phyloP scores from a whole-genome alignment of 1,140 invertebrate species.

The Drosophila pseudoananassae region DNA sequence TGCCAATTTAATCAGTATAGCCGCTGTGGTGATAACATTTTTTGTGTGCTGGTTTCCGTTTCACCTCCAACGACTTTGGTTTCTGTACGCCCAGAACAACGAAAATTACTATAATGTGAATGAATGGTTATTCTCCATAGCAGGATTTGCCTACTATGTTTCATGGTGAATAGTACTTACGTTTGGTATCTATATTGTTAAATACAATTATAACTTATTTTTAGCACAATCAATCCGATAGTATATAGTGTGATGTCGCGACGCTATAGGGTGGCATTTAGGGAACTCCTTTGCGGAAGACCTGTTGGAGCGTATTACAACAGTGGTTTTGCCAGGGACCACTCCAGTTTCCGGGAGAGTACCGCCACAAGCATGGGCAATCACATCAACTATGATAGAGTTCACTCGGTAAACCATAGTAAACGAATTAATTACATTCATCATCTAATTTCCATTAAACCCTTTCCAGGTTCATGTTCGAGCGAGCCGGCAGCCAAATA shows the following conservation, averaged over 20 bases:
- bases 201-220: not conserved
- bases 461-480: conserved; percentile 42
- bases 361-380: conserved; percentile 55
- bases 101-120: conserved; percentile 88
- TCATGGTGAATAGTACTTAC: conserved; percentile 85
- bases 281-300: conserved; percentile 87
- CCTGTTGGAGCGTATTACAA: conserved; percentile 75
- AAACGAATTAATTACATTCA: not conserved
- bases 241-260: conserved; percentile 95
- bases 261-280: conserved; percentile 92
- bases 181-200: not conserved
- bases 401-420: conserved; percentile 60
- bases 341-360: conserved; percentile 86
- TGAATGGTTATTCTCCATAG: conserved; percentile 91
- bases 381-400: conserved; percentile 56
- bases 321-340: conserved; percentile 85
- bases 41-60: conserved; percentile 99
- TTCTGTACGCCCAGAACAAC: conserved; percentile 88
- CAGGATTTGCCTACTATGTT: conserved; percentile 94
- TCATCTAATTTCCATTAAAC: not conserved
- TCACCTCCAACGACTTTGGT: conserved; percentile 94
- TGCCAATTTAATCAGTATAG: conserved; percentile 85
- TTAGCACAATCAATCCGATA: conserved; percentile 94
- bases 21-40: conserved; percentile 97
- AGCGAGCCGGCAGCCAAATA: conserved; percentile 37